Conservation (phyloP, 2,113 vertebrate genomes). For the Aegithalos caudatus region DNA sequence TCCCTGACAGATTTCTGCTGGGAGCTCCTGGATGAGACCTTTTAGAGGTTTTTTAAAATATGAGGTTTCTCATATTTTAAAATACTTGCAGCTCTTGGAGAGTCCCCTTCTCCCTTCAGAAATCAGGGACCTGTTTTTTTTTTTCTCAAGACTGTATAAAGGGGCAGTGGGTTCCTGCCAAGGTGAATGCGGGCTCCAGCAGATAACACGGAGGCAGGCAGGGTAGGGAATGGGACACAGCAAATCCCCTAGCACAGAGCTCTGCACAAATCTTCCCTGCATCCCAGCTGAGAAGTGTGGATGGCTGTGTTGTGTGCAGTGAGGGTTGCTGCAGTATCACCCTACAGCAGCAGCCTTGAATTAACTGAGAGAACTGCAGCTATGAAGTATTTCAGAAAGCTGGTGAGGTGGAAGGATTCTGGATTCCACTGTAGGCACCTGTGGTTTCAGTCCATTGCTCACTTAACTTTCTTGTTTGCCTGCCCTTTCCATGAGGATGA, state of each 20-base stretch:
- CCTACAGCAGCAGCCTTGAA: background rate
- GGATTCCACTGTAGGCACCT: background rate
- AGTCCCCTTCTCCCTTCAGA: background rate
- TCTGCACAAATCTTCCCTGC: background rate
- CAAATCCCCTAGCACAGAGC: background rate
- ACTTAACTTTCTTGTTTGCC: background rate
- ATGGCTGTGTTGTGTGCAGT: background rate
- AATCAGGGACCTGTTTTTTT: background rate
- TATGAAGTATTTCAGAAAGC: background rate
- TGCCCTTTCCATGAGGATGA: background rate
- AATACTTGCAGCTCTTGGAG: background rate
- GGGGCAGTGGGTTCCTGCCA: background rate
- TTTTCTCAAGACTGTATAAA: background rate
- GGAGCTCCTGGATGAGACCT: background rate
- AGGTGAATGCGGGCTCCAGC: background rate
- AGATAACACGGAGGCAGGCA: background rate
- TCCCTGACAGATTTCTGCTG: background rate
- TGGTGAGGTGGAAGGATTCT: background rate
- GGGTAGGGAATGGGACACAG: background rate
- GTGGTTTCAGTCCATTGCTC: background rate
- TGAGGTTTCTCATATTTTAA: background rate
- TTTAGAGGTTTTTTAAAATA: background rate
- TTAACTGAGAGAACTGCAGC: background rate
- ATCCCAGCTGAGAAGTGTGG: rapidly evolving
- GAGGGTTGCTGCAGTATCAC: background rate